phyloP scores from a whole-genome alignment of 1,140 invertebrate species.

The Drosophila chauvacae region DNA sequence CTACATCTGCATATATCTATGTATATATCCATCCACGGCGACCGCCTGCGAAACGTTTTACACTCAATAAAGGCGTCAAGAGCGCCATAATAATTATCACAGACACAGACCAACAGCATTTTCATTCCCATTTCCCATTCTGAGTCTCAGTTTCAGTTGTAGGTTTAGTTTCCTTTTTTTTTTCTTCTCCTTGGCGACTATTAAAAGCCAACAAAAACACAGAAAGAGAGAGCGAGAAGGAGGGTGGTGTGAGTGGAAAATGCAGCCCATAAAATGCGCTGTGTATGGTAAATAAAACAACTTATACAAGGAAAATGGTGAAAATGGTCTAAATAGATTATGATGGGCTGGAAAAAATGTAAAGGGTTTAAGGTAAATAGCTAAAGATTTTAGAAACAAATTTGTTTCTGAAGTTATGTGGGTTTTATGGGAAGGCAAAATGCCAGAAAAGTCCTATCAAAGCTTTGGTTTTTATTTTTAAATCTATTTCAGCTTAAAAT shows the following conservation, averaged over 20 bases:
- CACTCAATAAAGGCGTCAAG: conserved; percentile 81
- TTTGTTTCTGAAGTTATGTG: conserved; percentile 2
- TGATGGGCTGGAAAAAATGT: not conserved
- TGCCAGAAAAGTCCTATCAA: too few species aligned
- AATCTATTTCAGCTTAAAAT: not conserved
- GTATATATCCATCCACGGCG: conserved; percentile 56
- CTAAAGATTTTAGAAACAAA: not conserved
- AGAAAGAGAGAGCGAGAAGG: not conserved
- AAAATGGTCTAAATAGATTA: conserved; percentile 28
- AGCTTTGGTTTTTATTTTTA: not conserved
- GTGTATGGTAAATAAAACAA: conserved; percentile 75
- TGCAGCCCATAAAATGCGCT: conserved; percentile 64
- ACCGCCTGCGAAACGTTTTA: conserved; percentile 75
- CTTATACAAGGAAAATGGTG: conserved; percentile 19
- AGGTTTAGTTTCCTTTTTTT: not conserved
- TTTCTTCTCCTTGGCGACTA: conserved; percentile 25
- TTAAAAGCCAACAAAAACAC: conserved; percentile 49
- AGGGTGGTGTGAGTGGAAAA: conserved; percentile 6
- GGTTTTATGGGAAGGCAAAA: not conserved
- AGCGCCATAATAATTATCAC: conserved; percentile 79
- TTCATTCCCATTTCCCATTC: conserved; percentile 25
- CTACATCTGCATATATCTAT: conserved; percentile 5
- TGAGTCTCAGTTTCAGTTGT: not conserved
- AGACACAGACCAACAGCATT: conserved; percentile 32
- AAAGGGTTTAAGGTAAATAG: not conserved